A percentile compares a stretch with the other conserved stretches of the same genome.
Conservation (phyloP, 2,113 vertebrate species). For the Dromaius novaehollandiae region DNA sequence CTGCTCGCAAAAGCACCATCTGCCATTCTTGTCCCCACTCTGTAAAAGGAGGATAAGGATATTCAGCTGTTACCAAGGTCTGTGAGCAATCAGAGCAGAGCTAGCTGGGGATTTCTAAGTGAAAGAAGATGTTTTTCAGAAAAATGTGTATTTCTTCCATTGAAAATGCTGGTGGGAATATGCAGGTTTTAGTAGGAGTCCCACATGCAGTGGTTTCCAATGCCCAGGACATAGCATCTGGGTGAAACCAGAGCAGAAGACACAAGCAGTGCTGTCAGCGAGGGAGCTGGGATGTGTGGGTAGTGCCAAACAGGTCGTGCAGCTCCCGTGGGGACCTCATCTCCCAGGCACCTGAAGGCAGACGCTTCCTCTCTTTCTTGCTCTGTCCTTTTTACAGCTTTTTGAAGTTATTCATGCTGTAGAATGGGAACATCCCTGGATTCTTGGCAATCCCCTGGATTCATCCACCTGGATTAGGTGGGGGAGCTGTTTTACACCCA, state of each 20-base stretch:
- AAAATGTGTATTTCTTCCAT: not conserved
- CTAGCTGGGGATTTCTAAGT: not conserved
- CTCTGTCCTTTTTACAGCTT: slow-evolving; percentile 13
- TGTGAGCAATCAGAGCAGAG: not conserved
- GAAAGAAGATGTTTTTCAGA: not conserved
- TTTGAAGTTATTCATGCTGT: not conserved
- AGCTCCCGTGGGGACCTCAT: not conserved
- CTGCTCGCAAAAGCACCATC: not conserved
- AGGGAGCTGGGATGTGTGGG: not conserved
- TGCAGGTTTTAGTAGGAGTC: not conserved
- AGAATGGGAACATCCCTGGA: not conserved
- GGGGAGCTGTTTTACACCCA: not conserved
- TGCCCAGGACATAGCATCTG: not conserved
- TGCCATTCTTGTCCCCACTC: not conserved
- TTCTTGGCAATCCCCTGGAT: slow-evolving; percentile 54
- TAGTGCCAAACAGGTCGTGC: not conserved
- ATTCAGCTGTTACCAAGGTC: not conserved
- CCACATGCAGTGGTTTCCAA: not conserved
- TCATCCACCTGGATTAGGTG: not conserved
- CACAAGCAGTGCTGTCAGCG: not conserved
- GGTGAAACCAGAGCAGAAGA: not conserved
- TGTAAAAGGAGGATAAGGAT: not conserved
- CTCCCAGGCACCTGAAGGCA: too few relatives aligned
- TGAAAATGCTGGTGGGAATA: not conserved
- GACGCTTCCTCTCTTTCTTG: not conserved